Conservation (phyloP, 2,888 invertebrate genomes). For the Nebria salina region DNA sequence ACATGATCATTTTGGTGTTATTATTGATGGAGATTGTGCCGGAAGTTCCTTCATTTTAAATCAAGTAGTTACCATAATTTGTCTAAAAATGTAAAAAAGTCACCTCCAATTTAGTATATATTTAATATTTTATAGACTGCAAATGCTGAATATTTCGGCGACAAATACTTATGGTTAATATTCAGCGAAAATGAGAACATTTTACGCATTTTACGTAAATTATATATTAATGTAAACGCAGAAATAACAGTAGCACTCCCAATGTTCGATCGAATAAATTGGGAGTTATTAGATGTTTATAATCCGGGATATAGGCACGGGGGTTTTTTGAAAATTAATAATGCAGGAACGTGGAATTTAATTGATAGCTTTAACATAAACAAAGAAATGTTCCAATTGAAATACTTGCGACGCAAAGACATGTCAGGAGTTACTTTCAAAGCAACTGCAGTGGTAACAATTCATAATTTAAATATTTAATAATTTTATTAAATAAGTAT, state of each 20-base stretch:
- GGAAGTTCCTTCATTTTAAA: conserved; percentile 36
- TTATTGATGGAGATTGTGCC: conserved; percentile 49
- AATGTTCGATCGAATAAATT: neutral
- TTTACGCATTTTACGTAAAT: conserved; percentile 4
- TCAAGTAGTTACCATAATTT: conserved; percentile 39
- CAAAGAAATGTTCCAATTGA: conserved; percentile 9
- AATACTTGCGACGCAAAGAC: conserved; percentile 26
- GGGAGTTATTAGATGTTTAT: conserved; percentile 35
- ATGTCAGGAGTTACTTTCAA: conserved; percentile 20
- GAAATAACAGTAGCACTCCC: conserved; percentile 25
- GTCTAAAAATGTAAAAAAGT: neutral
- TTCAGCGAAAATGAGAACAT: conserved; percentile 13
- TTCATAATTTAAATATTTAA: neutral
- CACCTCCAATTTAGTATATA: neutral
- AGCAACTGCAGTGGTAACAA: conserved; percentile 16
- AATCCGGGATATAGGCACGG: conserved; percentile 24
- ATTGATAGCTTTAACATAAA: conserved; percentile 11
- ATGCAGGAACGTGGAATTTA: conserved; percentile 23
- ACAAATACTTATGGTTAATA: conserved; percentile 37
- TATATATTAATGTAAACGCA: conserved; percentile 20
- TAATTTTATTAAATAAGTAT: neutral
- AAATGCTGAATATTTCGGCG: conserved; percentile 23
- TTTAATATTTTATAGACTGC: conserved; percentile 13
- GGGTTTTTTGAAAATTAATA: conserved; percentile 18
- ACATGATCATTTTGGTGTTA: conserved; percentile 45